A percentile compares a stretch with the other conserved stretches of the same genome.
phyloP scores from a whole-genome alignment of 2,888 invertebrate species.

The Globia sparganii region DNA sequence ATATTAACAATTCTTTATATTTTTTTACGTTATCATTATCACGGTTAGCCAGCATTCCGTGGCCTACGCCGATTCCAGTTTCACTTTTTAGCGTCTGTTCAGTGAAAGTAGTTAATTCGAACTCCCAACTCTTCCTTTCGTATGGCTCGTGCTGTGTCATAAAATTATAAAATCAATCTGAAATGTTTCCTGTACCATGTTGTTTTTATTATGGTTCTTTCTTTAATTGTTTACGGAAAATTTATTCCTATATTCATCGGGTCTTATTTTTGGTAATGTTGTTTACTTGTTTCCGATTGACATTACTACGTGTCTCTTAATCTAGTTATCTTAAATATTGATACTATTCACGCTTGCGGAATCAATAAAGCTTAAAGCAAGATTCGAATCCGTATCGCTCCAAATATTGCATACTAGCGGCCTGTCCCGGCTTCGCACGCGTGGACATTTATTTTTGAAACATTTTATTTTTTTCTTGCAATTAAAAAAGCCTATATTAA shows the following conservation, averaged over 20 bases:
- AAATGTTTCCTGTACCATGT: slow-evolving; percentile 50
- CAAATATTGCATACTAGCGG: background rate
- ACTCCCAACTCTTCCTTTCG: slow-evolving; percentile 86
- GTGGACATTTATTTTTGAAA: no score
- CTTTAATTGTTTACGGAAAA: slow-evolving; percentile 45
- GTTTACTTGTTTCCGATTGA: slow-evolving; percentile 21
- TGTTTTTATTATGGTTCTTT: slow-evolving; percentile 21
- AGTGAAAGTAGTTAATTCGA: slow-evolving; percentile 87
- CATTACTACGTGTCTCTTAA: slow-evolving; percentile 9
- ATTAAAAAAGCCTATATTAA: no score
- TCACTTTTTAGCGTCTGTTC: slow-evolving; percentile 88
- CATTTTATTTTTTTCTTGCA: no score
- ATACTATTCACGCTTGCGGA: background rate
- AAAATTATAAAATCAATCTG: slow-evolving; percentile 70
- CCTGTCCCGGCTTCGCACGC: no score
- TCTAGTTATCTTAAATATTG: background rate
- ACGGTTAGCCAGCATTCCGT: slow-evolving; percentile 78
- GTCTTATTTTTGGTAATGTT: background rate
- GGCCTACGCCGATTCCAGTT: slow-evolving; percentile 83
- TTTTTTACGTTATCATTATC: slow-evolving; percentile 76
- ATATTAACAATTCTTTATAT: slow-evolving; percentile 61
- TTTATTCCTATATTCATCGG: slow-evolving; percentile 1
- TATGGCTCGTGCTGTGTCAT: slow-evolving; percentile 72
- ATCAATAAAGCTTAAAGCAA: slow-evolving; percentile 8
- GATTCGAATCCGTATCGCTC: background rate